A percentile compares a stretch with the other conserved stretches of the same genome.
phyloP scores from a whole-genome alignment of 2,113 vertebrate species.

The Sisor rabdophorus region DNA sequence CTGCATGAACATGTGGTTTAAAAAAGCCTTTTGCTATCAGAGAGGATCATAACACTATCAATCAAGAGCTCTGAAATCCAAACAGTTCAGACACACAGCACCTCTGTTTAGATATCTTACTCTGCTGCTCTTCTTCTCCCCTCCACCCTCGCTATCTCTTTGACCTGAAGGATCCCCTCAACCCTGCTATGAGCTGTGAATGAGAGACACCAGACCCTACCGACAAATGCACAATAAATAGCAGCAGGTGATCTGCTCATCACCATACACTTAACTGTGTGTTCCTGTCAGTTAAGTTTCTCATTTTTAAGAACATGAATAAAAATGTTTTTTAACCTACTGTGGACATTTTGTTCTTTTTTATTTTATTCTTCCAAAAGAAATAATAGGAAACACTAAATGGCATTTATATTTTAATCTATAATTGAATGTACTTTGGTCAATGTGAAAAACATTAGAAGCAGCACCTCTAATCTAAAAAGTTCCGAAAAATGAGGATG shows the following conservation, averaged over 20 bases:
- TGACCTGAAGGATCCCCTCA: conserved; percentile 30
- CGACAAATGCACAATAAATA: conserved; percentile 26
- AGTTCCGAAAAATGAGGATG: background rate
- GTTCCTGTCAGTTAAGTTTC: background rate
- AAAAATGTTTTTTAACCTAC: background rate
- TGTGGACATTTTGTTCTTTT: background rate
- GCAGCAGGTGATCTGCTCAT: background rate
- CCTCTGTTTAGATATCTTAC: conserved; percentile 47
- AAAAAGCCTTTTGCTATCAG: conserved; percentile 27
- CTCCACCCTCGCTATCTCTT: conserved; percentile 20
- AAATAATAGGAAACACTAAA: background rate
- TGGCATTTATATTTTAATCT: conserved; percentile 46
- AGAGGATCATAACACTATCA: conserved; percentile 43
- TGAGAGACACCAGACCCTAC: conserved; percentile 45
- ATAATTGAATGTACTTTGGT: conserved; percentile 28
- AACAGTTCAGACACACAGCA: conserved; percentile 47
- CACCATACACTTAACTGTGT: background rate
- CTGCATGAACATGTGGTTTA: background rate
- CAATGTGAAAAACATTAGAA: conserved; percentile 21
- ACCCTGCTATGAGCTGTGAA: conserved; percentile 37
- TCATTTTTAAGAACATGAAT: background rate
- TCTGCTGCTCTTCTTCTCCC: conserved; percentile 16
- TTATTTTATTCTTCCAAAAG: too few relatives aligned
- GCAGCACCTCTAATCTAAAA: conserved; percentile 3
- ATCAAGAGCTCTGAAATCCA: conserved; percentile 47